phyloP scores from a whole-genome alignment of 1,140 invertebrate genomes.

The Aphelenchoides besseyi region DNA sequence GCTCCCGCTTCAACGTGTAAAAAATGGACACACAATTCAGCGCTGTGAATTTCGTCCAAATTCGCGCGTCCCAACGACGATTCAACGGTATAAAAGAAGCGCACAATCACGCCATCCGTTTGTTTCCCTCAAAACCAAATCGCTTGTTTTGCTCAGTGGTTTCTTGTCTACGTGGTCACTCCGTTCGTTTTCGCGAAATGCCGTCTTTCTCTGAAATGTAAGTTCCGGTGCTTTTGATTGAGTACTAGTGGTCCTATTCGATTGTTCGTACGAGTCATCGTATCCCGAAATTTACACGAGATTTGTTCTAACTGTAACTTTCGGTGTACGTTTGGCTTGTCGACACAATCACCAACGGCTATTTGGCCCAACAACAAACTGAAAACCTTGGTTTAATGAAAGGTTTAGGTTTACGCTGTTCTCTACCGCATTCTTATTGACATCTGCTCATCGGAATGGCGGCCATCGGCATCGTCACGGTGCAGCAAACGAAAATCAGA shows the following conservation, averaged over 20 bases:
- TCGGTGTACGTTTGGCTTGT: neutral
- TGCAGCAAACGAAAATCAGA: neutral
- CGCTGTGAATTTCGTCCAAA: neutral
- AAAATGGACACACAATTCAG: too few species aligned
- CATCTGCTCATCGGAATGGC: neutral
- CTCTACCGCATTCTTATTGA: neutral
- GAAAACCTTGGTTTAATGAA: too few species aligned
- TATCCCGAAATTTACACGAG: neutral
- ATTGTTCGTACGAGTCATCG: neutral
- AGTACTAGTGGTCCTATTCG: neutral
- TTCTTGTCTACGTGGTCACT: neutral
- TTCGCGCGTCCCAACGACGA: neutral
- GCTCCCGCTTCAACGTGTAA: too few species aligned
- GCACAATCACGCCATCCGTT: neutral
- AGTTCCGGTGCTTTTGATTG: neutral
- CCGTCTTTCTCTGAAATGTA: neutral
- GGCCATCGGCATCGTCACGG: slow-evolving; percentile 13
- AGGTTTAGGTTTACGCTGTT: neutral
- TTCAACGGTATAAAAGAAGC: neutral
- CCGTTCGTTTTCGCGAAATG: neutral
- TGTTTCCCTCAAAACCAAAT: neutral
- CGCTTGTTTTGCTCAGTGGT: neutral
- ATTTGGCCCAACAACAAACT: neutral
- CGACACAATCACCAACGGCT: neutral
- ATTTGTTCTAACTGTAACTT: neutral